Evolutionary conservation across 2,797 vertebrate species (phyloP).

Genomic region (Taenioides sp.): DNA sequence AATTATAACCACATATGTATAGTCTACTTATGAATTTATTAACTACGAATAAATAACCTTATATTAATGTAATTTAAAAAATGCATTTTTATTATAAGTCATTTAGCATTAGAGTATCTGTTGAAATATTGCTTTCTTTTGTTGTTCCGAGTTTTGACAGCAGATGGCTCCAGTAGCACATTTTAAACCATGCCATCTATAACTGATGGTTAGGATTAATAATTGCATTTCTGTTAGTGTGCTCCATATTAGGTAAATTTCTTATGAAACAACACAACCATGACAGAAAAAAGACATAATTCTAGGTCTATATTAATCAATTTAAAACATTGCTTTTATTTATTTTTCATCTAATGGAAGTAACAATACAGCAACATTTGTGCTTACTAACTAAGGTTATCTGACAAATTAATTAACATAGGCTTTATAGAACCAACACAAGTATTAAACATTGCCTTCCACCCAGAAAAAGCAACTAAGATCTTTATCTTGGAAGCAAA

Average conservation of each 20-base stretch:
- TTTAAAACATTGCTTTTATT: neutral
- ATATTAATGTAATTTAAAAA: too few species aligned
- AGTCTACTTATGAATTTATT: too few species aligned
- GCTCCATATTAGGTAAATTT: neutral
- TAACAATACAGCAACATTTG: neutral
- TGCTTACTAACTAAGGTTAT: neutral
- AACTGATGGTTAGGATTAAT: neutral
- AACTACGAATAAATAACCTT: too few species aligned
- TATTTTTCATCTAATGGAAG: neutral
- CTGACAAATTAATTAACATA: neutral
- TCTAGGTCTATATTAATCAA: neutral
- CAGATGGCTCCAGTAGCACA: conserved; percentile 4
- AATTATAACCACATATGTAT: too few species aligned
- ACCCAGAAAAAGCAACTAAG: neutral
- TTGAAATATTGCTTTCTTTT: neutral
- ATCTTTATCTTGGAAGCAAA: neutral
- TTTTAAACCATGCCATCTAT: neutral
- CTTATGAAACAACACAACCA: neutral
- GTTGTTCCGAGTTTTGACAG: neutral
- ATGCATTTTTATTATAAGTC: too few species aligned
- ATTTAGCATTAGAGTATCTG: too few species aligned
- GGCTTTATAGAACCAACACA: neutral
- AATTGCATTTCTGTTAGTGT: neutral
- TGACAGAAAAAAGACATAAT: neutral
- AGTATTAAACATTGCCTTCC: neutral